Evolutionary conservation across 2,888 invertebrate species (phyloP), one percentile per base, ranked within the genome.

Genomic region (Agrotis puta): DNA sequence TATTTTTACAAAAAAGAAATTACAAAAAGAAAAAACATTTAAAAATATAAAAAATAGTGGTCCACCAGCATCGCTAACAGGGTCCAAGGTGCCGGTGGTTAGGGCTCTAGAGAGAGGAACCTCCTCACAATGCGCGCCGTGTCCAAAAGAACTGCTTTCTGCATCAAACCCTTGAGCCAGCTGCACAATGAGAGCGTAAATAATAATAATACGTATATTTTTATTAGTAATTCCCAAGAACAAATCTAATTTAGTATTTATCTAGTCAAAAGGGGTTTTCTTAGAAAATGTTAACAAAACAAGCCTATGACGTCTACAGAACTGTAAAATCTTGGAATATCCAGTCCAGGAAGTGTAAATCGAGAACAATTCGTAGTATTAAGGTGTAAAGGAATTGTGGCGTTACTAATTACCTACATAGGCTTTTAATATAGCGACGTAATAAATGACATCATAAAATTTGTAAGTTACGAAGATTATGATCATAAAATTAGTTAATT

Each of bases 231-330:
- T 22, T 48, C 61, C 56, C 20, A 51, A 48, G 43, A 72, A 79
- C 57, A 53, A 51, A 50, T 61, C 5, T 50, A 14, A 5, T 64
- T 61, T 9, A 9, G 9, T 39, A 50, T 43, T 56, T 51, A 27
- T 54, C 13, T 2, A 33, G 14, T 63, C 24, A 2, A 61, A 45
- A 68, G 18, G 24, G 4, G 18, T 47, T 68, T 77, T 70, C 71
- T 53, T 11, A 58, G 81, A 81, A 77, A 81, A 45, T 18, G 45
- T 18, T 62, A n/a, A 64, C 63, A 76, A 76, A 64, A 81, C 56
- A 57, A 53, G 24, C 7, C 14, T 27, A 50, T 81, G 71, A 78
- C 62, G 64, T 69, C 2, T 57, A 50, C 14, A 51, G 24, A 51
- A 54, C 54, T 51, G 51, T 27, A 22, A 54, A 27, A 18, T 66